Base-by-base conservation (phyloP, 2,797 vertebrate genomes). In the Artibeus lituratus region DNA sequence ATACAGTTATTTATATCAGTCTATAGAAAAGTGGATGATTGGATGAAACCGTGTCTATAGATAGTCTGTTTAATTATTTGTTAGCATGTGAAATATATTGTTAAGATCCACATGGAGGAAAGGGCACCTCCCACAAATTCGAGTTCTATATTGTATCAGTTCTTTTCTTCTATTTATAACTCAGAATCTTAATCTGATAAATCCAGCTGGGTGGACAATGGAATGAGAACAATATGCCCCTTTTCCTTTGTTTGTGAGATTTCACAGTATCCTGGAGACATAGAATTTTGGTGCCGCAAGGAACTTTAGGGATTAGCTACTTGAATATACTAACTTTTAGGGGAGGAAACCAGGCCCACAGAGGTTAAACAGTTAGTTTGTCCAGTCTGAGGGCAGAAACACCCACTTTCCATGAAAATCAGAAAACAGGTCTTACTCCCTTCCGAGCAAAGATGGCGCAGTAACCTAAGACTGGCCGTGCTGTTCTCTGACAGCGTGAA, bases 201-300 rank as follows among this genome's bases (percentile, higher is more conserved):
- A 88, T 59, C 49, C 97, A 97, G 96, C 97, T 97, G 97, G 92
- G 44, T 42, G 51, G 51, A 96, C 94, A 98, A 97, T 96, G 89
- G 87, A 74, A 67, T 21, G 70, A 90, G 85, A 96, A 97, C 96
- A 97, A 96, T 95, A 76, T 47, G 7, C 14, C 32, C 85, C n/a
- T 91, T 53, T 84, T 82, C 69, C 26, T 95, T 96, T 97, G 90
- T 95, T 47, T 69, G 73, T n/a, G 59, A 16, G 44, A 55, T 90
- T 94, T 94, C 29, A 32, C 24, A 19, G 16, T 76, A 70, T 93
- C 81, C 92, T 70, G 32, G 82, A 86, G 82, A 80, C 39, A 9
- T 19, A 69, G 70, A 94, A 80, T 94, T 91, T 92, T 26, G 69
- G 53, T 59, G 39, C 42, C 57, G 1, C 16, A 32, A 67, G 77